These are phyloP conservation scores for Microcebus ravelobensis DNA, from an alignment of 2,113 vertebrate genomes.

Conservation along the genomic window DNA sequence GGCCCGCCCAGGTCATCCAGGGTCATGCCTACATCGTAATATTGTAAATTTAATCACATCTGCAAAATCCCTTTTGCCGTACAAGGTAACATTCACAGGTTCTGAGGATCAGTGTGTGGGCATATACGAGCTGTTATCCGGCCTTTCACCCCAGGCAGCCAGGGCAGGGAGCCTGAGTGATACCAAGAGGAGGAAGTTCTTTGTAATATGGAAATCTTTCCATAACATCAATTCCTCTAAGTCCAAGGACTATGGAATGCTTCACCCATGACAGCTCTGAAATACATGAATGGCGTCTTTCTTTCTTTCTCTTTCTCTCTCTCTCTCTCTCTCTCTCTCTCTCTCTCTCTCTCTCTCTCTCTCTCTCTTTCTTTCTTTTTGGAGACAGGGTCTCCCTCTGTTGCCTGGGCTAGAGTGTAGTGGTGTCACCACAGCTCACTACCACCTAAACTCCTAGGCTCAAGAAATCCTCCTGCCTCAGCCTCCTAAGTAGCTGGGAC, in stretches of 20 bases:
- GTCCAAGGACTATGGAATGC: neutral
- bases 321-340: no score
- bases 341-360: no score
- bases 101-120: neutral
- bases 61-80: neutral
- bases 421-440: no score
- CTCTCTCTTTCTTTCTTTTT: no score
- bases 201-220: neutral
- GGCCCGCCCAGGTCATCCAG: no score
- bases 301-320: no score
- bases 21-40: neutral
- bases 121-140: neutral
- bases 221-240: neutral
- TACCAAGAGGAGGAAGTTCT: neutral
- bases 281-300: neutral
- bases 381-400: no score
- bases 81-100: neutral
- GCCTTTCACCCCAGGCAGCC: neutral
- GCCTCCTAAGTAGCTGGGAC: no score
- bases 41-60: rapidly evolving
- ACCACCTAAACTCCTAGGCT: no score
- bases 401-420: no score
- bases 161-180: neutral
- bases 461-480: no score
- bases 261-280: rapidly evolving